phyloP scores from a whole-genome alignment of 35 echinoderm and acorn worm genomes.

The Holothuria glaberrima region DNA sequence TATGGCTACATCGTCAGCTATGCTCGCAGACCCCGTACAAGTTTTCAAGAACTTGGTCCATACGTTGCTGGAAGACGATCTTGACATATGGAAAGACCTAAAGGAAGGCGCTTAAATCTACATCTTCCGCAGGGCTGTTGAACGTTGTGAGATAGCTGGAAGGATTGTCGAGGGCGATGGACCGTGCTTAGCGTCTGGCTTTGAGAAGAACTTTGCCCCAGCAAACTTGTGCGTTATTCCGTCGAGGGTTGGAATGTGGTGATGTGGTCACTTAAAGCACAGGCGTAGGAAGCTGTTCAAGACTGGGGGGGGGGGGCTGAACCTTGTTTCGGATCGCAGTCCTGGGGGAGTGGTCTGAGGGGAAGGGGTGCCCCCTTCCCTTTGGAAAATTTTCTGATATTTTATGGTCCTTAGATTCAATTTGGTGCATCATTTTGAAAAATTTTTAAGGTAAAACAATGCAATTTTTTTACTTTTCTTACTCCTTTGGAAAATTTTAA shows the following conservation, averaged over 20 bases:
- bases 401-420: too few species aligned
- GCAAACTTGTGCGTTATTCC: conserved; percentile 61
- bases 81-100: conserved; percentile 60
- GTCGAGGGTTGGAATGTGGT: conserved; percentile 61
- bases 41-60: conserved; percentile 67
- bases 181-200: conserved; percentile 59
- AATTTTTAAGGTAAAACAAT: too few species aligned
- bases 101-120: conserved; percentile 58
- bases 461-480: too few species aligned
- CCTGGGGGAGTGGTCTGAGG: too few species aligned
- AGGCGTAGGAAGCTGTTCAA: too few species aligned
- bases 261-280: conserved; percentile 44
- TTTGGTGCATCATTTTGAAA: too few species aligned
- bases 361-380: too few species aligned
- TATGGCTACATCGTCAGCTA: conserved; percentile 75
- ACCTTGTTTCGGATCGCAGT: too few species aligned
- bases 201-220: conserved; percentile 58
- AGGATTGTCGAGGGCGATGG: conserved; percentile 51
- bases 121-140: conserved; percentile 65
- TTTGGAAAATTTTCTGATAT: too few species aligned
- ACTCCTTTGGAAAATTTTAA: too few species aligned
- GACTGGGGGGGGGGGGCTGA: too few species aligned
- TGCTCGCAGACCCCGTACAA: conserved; percentile 67
- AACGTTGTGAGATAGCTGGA: conserved; percentile 47
- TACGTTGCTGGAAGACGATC: conserved; percentile 68